Percentiles rank a stretch among this genome's conserved stretches.
These are phyloP conservation scores for Tilapia sparmanii DNA, from an alignment of 2,113 vertebrate species.

Conservation along the genomic window DNA sequence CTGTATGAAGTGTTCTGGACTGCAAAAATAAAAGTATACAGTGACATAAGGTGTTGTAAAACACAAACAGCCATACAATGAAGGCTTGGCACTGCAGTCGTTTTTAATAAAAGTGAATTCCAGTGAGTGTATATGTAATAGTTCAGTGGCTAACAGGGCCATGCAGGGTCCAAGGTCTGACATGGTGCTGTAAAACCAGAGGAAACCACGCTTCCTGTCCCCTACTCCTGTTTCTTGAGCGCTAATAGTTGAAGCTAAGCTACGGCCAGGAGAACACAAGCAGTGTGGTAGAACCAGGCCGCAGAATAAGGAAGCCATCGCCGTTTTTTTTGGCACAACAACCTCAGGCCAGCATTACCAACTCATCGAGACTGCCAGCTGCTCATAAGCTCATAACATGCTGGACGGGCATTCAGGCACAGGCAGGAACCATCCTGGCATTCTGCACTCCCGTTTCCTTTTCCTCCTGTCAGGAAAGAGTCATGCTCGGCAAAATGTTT, in stretches of 20 bases:
- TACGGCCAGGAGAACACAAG: neutral
- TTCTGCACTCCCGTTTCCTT: neutral
- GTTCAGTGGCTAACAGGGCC: neutral
- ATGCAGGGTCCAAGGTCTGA: slow-evolving; percentile 11
- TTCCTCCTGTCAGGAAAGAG: slow-evolving; percentile 2
- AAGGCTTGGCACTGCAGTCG: neutral
- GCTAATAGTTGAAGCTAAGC: neutral
- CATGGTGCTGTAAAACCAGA: slow-evolving; percentile 28
- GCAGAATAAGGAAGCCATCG: slow-evolving; percentile 9
- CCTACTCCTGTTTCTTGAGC: slow-evolving; percentile 23
- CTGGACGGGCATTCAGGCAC: neutral
- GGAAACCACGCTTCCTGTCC: slow-evolving; percentile 54
- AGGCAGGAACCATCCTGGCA: slow-evolving; percentile 8
- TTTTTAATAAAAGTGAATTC: slow-evolving; percentile 42
- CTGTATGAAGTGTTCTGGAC: neutral
- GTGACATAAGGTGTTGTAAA: neutral
- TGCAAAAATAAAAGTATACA: neutral
- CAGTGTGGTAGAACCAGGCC: slow-evolving; percentile 15
- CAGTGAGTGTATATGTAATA: slow-evolving; percentile 10
- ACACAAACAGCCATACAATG: neutral
- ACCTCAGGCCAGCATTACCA: neutral
- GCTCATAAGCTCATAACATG: neutral
- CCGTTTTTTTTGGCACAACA: slow-evolving; percentile 30
- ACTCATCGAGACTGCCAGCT: neutral
- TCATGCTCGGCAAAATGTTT: slow-evolving; percentile 21